Conservation (phyloP, 1,140 invertebrate genomes). For the Drosophila seguyi region DNA sequence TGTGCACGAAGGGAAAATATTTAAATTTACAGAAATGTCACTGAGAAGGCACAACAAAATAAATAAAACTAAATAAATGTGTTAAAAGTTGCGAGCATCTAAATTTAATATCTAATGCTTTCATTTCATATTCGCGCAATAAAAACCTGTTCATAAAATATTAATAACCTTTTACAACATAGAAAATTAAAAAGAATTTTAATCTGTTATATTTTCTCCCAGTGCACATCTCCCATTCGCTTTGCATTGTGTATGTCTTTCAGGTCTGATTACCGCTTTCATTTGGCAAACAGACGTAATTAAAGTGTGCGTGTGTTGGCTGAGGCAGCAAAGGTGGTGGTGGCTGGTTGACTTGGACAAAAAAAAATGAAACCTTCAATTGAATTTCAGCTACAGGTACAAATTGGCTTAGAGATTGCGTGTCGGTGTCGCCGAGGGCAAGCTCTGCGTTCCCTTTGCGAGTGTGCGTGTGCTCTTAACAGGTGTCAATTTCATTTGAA, state of each 20-base stretch:
- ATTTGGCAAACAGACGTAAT: constrained; percentile 82
- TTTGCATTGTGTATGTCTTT: constrained; percentile 75
- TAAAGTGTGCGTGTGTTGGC: constrained; percentile 62
- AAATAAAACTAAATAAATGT: background rate
- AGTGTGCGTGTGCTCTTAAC: constrained; percentile 55
- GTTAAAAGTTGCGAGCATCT: too few relatives aligned
- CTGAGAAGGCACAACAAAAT: too few relatives aligned
- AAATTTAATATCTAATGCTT: background rate
- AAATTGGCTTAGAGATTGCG: constrained; percentile 70
- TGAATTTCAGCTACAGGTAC: constrained; percentile 75
- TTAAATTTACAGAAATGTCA: background rate
- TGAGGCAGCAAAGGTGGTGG: constrained; percentile 11
- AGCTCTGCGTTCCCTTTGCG: background rate
- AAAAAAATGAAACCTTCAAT: constrained; percentile 63
- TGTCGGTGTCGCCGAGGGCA: constrained; percentile 9
- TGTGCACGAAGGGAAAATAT: constrained; percentile 1
- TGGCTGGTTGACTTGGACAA: constrained; percentile 4
- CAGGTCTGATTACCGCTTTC: constrained; percentile 81
- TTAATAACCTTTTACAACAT: background rate
- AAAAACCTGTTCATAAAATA: background rate
- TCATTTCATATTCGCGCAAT: too few relatives aligned
- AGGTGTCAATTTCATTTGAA: constrained; percentile 80
- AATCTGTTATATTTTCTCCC: background rate
- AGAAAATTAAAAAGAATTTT: background rate
- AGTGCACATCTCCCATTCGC: constrained; percentile 9